Percentiles rank a stretch among this genome's conserved stretches.
phyloP scores from a whole-genome alignment of 1,140 invertebrate genomes.

The Plodia interpunctella region DNA sequence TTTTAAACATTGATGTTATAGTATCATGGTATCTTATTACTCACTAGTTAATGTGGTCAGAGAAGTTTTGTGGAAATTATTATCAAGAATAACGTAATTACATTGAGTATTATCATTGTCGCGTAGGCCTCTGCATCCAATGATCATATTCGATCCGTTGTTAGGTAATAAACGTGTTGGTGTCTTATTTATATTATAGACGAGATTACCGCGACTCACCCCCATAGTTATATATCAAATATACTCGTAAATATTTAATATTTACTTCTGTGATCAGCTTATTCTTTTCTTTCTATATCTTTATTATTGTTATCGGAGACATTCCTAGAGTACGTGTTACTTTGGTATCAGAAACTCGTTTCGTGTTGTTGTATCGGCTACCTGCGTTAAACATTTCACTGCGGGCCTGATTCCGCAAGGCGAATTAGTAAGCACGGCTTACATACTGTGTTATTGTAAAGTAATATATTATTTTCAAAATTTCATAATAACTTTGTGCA shows the following conservation, averaged over 20 bases:
- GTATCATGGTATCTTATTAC: slow-evolving; percentile 42
- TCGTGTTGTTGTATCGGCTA: slow-evolving; percentile 19
- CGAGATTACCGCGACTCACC: slow-evolving; percentile 22
- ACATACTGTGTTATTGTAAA: slow-evolving; percentile 25
- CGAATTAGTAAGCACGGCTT: slow-evolving; percentile 54
- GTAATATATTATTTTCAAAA: slow-evolving; percentile 55
- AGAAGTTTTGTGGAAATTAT: slow-evolving; percentile 43
- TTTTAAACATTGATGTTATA: slow-evolving; percentile 53
- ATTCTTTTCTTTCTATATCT: slow-evolving; percentile 55
- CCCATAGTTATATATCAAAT: slow-evolving; percentile 43
- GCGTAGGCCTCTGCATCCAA: slow-evolving; percentile 52
- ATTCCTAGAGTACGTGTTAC: slow-evolving; percentile 59
- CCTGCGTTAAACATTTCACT: slow-evolving; percentile 29
- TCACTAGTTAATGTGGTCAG: slow-evolving; percentile 55
- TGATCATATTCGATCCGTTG: slow-evolving; percentile 17
- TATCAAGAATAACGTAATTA: slow-evolving; percentile 29
- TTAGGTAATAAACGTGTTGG: slow-evolving; percentile 17
- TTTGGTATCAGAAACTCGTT: slow-evolving; percentile 28
- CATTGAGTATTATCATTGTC: slow-evolving; percentile 47
- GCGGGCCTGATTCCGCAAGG: slow-evolving; percentile 42
- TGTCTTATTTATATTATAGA: slow-evolving; percentile 15
- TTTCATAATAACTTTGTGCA: slow-evolving; percentile 67
- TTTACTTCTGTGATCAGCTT: slow-evolving; percentile 69
- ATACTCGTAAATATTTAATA: slow-evolving; percentile 55
- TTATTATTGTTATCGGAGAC: slow-evolving; percentile 59